Percentiles rank a stretch among this genome's conserved stretches.
Evolutionary conservation across 1,140 invertebrate species (phyloP).

Genomic region (Calliopsis andreniformis): DNA sequence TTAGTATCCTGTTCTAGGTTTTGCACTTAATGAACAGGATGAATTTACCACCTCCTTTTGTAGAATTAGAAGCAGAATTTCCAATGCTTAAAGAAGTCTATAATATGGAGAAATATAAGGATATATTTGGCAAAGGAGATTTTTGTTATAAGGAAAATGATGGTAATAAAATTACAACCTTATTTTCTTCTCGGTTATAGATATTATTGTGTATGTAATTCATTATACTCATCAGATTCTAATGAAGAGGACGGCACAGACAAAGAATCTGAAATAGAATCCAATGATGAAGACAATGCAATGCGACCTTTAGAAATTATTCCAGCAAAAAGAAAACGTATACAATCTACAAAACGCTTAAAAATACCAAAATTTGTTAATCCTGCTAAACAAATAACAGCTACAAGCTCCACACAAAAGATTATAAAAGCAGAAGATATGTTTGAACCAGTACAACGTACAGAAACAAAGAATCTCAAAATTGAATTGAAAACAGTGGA

Average conservation of each 20-base stretch:
- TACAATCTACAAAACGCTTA: conserved; percentile 81
- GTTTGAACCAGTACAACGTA: conserved; percentile 83
- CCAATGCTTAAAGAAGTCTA: conserved; percentile 74
- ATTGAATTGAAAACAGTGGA: conserved; percentile 85
- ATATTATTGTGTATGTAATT: not conserved
- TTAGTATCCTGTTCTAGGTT: conserved; percentile 82
- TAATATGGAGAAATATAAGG: conserved; percentile 75
- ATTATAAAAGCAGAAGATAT: conserved; percentile 83
- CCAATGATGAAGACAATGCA: conserved; percentile 83
- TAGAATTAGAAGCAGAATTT: conserved; percentile 80
- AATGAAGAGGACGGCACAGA: conserved; percentile 72
- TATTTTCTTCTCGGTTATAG: not conserved
- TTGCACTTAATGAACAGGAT: conserved; percentile 98
- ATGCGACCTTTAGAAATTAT: conserved; percentile 76
- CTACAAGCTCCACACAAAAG: conserved; percentile 76
- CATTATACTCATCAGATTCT: conserved; percentile 4
- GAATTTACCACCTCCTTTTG: conserved; percentile 94
- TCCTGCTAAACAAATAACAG: conserved; percentile 74
- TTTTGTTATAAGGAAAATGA: conserved; percentile 63
- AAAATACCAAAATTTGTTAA: conserved; percentile 86
- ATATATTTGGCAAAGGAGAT: conserved; percentile 79
- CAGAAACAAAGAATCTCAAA: conserved; percentile 83
- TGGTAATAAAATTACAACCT: conserved; percentile 51
- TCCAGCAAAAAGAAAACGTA: conserved; percentile 83
- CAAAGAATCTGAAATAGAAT: conserved; percentile 92